Conservation (phyloP, 2,888 invertebrate species). For the Apamea monoglypha region DNA sequence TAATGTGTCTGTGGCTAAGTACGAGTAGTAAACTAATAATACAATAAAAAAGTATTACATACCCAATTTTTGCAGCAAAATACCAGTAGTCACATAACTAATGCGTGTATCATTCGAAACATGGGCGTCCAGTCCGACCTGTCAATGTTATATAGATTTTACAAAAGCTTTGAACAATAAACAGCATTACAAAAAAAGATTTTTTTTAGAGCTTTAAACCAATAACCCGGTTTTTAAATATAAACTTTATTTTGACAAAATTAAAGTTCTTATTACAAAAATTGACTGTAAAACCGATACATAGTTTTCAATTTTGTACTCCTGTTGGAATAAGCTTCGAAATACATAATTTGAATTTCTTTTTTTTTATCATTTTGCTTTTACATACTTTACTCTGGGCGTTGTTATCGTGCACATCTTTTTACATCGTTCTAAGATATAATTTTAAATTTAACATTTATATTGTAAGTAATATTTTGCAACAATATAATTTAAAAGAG, state of each 20-base stretch:
- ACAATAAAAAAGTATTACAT: slow-evolving; percentile 46
- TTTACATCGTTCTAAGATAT: not conserved
- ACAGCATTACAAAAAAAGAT: not conserved
- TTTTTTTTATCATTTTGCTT: not conserved
- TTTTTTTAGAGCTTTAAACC: not conserved
- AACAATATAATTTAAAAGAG: not conserved
- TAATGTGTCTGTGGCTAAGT: not conserved
- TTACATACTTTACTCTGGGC: not conserved
- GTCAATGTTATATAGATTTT: slow-evolving; percentile 46
- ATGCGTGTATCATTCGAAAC: slow-evolving; percentile 93
- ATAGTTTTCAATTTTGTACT: not conserved
- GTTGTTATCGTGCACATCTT: not conserved
- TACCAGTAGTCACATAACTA: slow-evolving; percentile 97
- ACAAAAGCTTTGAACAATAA: not conserved
- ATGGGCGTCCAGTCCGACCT: slow-evolving; percentile 93
- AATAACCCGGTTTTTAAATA: not conserved
- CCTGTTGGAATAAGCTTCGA: not conserved
- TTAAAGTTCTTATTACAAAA: not conserved
- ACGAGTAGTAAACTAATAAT: slow-evolving; percentile 4
- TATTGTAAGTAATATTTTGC: not conserved
- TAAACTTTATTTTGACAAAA: not conserved
- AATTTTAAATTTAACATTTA: not conserved
- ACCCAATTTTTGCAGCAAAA: slow-evolving; percentile 94
- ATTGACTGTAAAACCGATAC: not conserved
- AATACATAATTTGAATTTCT: not conserved